Evolutionary conservation across 1,140 invertebrate genomes (phyloP).

Genomic region (Neelides sp.): DNA sequence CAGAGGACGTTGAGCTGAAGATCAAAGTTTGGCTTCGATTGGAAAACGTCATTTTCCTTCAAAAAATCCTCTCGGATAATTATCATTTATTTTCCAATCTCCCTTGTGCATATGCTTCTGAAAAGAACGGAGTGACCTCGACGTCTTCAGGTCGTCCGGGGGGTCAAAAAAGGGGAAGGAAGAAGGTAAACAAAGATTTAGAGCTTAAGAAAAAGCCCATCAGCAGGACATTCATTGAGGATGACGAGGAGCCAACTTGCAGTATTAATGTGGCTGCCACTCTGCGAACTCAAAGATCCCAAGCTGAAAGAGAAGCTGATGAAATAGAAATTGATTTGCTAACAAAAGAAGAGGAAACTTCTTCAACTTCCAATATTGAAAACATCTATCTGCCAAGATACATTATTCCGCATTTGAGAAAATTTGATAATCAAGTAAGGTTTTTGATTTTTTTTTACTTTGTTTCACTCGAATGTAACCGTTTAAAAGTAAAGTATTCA

Average conservation of each 20-base stretch:
- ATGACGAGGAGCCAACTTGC: conserved; percentile 7
- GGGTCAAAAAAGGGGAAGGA: too few relatives aligned
- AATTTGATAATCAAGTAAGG: too few relatives aligned
- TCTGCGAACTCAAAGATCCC: too few relatives aligned
- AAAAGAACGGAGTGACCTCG: too few relatives aligned
- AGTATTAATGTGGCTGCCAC: too few relatives aligned
- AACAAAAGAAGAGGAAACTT: not conserved
- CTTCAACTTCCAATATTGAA: not conserved
- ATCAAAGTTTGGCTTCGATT: conserved; percentile 23
- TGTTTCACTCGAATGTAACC: too few relatives aligned
- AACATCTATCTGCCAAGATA: conserved; percentile 19
- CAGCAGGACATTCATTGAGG: conserved; percentile 1
- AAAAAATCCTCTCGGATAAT: conserved; percentile 11
- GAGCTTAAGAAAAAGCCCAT: not conserved
- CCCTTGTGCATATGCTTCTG: conserved; percentile 19
- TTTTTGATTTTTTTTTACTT: too few relatives aligned
- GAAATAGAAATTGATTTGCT: not conserved
- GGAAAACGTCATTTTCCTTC: conserved; percentile 15
- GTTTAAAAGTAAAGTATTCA: too few relatives aligned
- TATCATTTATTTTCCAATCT: conserved; percentile 10
- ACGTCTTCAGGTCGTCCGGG: too few relatives aligned
- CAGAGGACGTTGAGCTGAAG: conserved; percentile 9
- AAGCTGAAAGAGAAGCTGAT: conserved; percentile 4
- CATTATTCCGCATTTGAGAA: conserved; percentile 14
- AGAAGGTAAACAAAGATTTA: not conserved